A percentile compares a stretch with the other conserved stretches of the same genome.
These are phyloP conservation scores for Hemibates koningsi DNA, from an alignment of 2,113 vertebrate genomes.

Conservation along the genomic window DNA sequence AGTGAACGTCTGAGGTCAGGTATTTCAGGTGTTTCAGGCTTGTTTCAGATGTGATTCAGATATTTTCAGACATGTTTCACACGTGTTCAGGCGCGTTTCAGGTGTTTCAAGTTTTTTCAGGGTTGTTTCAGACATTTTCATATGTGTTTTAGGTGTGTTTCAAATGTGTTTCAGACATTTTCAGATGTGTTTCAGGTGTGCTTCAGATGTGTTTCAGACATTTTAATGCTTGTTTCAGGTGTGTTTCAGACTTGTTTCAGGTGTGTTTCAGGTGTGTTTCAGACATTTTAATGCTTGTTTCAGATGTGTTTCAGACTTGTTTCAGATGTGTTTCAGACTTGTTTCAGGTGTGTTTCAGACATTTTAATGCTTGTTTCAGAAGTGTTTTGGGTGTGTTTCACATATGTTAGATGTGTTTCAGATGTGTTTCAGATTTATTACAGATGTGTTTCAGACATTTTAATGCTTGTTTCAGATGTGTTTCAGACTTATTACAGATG, in stretches of 20 bases:
- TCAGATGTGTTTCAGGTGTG: rapidly evolving
- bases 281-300: rapidly evolving
- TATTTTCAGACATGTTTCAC: neutral
- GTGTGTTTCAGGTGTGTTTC: rapidly evolving
- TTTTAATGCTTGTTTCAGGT: rapidly evolving
- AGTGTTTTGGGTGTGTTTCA: no score
- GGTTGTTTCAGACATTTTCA: neutral
- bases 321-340: rapidly evolving
- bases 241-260: rapidly evolving
- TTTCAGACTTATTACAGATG: no score
- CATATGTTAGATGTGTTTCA: no score
- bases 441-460: neutral
- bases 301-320: rapidly evolving
- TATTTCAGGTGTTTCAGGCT: neutral
- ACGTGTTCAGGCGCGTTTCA: neutral
- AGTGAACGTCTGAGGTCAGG: neutral
- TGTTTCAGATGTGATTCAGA: neutral
- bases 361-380: no score
- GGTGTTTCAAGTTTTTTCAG: neutral
- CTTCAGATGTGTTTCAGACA: neutral
- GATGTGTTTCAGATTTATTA: neutral
- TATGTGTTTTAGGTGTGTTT: rapidly evolving
- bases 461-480: no score
- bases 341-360: neutral
- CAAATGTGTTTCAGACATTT: rapidly evolving